These are phyloP conservation scores for Mesorhabditis sp. DNA, from an alignment of 2,888 invertebrate genomes.

Conservation along the genomic window DNA sequence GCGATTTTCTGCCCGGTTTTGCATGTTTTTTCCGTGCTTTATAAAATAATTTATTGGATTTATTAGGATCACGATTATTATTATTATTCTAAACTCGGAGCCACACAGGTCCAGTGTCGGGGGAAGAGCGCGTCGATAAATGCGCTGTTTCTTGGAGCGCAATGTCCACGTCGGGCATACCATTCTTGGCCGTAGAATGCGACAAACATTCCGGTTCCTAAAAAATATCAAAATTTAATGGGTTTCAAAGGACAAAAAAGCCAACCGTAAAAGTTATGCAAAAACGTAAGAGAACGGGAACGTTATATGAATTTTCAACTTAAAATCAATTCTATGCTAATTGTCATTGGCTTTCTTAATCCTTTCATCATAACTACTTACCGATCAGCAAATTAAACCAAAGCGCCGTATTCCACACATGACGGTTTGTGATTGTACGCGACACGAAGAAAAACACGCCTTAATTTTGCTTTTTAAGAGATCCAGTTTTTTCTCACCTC, in stretches of 20 bases:
- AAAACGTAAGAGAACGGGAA: neutral
- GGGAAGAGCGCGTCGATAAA: conserved; percentile 35
- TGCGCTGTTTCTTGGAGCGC: conserved; percentile 26
- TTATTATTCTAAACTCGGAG: neutral
- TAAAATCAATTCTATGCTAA: too few relatives aligned
- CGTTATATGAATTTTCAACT: neutral
- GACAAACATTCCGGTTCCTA: conserved; percentile 55
- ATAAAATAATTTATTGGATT: too few relatives aligned
- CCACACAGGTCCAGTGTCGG: conserved; percentile 40
- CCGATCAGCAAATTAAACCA: conserved; percentile 79
- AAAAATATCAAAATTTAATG: conserved; percentile 6
- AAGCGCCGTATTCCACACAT: conserved; percentile 75
- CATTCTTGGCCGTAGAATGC: conserved; percentile 67
- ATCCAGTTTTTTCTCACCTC: conserved; percentile 61
- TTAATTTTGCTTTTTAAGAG: conserved; percentile 9
- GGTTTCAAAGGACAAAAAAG: too few relatives aligned
- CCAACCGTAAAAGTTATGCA: too few relatives aligned
- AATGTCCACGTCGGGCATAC: conserved; percentile 67
- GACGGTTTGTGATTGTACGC: conserved; percentile 58
- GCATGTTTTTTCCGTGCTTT: too few relatives aligned
- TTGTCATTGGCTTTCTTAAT: neutral
- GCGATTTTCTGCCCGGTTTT: too few relatives aligned
- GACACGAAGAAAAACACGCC: conserved; percentile 62
- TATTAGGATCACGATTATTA: too few relatives aligned
- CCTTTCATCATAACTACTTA: conserved; percentile 6